Percentiles rank a stretch among this genome's conserved stretches.
phyloP scores from a whole-genome alignment of 2,888 invertebrate genomes.

The Panorpa germanica region DNA sequence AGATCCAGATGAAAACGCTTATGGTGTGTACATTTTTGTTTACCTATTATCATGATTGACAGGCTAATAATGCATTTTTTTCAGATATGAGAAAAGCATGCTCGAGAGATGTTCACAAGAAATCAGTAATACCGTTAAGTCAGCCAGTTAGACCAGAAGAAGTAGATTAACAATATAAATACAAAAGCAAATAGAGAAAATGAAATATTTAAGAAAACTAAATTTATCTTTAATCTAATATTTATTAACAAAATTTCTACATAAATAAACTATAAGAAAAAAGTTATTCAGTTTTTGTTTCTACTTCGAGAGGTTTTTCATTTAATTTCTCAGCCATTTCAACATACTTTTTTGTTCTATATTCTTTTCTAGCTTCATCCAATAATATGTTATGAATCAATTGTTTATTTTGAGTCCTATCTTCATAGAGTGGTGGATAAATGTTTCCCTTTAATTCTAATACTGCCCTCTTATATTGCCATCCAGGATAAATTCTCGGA shows the following conservation, averaged over 20 bases:
- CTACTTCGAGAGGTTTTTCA: no score
- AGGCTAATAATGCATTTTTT: slow-evolving; percentile 19
- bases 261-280: no score
- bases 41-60: slow-evolving; percentile 5
- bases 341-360: slow-evolving; percentile 49
- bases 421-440: slow-evolving; percentile 47
- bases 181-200: no score
- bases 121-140: slow-evolving; percentile 79
- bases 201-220: no score
- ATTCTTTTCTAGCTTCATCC: slow-evolving; percentile 68
- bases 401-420: slow-evolving; percentile 38
- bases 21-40: slow-evolving; percentile 39
- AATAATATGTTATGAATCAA: slow-evolving; percentile 67
- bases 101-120: slow-evolving; percentile 76
- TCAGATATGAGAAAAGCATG: slow-evolving; percentile 97
- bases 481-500: slow-evolving; percentile 38
- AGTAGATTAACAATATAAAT: slow-evolving; percentile 50
- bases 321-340: no score
- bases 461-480: slow-evolving; percentile 35
- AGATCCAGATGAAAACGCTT: slow-evolving; percentile 96
- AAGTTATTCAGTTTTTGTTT: no score
- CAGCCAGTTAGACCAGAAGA: slow-evolving; percentile 95
- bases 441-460: slow-evolving; percentile 70
- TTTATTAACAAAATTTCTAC: no score
- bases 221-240: no score